These are phyloP conservation scores for Lasiurus borealis DNA, from an alignment of 2,113 vertebrate genomes.

Conservation along the genomic window DNA sequence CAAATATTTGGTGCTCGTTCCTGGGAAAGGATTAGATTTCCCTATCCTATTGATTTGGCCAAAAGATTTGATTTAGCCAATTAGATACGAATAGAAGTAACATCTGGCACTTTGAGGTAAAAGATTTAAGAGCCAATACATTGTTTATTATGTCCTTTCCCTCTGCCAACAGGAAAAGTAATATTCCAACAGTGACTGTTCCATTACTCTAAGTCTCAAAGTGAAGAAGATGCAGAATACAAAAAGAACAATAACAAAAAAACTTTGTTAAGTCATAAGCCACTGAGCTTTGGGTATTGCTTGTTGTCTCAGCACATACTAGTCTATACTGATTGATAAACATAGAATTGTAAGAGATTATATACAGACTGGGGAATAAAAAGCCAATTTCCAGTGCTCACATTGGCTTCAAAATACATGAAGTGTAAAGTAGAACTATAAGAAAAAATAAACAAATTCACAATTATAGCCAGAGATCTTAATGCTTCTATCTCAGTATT, in stretches of 20 bases:
- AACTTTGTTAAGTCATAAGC: neutral
- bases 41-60: neutral
- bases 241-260: slow-evolving; percentile 31
- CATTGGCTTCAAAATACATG: neutral
- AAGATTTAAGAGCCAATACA: slow-evolving; percentile 32
- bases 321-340: neutral
- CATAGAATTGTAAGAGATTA: neutral
- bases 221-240: neutral
- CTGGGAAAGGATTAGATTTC: neutral
- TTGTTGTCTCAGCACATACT: slow-evolving; percentile 22
- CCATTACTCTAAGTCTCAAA: neutral
- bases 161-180: neutral
- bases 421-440: slow-evolving; percentile 3
- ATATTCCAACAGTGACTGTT: neutral
- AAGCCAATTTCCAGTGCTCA: neutral
- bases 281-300: neutral
- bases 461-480: neutral
- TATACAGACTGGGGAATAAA: neutral
- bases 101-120: neutral
- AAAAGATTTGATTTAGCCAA: slow-evolving; percentile 29
- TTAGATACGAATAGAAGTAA: neutral
- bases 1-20: neutral
- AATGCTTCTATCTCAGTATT: neutral
- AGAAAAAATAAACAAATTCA: slow-evolving; percentile 1
- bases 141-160: neutral